phyloP scores from a whole-genome alignment of 1,140 invertebrate species.

The Aplysia californica region DNA sequence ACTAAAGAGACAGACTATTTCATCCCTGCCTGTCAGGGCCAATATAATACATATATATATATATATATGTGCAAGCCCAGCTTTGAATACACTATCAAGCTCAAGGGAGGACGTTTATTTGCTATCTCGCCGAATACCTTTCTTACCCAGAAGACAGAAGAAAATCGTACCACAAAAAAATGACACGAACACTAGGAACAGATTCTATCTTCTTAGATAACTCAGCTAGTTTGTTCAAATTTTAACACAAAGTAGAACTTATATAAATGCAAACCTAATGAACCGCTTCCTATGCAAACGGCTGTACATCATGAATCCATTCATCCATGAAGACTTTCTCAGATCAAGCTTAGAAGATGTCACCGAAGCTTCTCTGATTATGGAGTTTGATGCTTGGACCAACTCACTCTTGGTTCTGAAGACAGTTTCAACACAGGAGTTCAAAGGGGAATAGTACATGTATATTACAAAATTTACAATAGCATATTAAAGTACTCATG shows the following conservation, averaged over 20 bases:
- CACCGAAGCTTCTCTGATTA: background rate
- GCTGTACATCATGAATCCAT: conserved; percentile 67
- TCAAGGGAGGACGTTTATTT: no score
- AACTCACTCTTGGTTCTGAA: background rate
- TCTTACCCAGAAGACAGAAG: no score
- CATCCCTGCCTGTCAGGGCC: no score
- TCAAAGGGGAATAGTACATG: no score
- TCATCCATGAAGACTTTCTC: conserved; percentile 64
- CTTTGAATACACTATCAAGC: no score
- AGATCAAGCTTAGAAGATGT: conserved; percentile 45
- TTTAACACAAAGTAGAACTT: background rate
- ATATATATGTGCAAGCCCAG: no score
- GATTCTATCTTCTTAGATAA: background rate
- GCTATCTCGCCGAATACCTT: no score
- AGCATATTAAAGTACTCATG: no score
- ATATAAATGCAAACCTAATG: conserved; percentile 40
- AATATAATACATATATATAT: no score
- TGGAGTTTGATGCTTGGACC: background rate
- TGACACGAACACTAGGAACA: background rate
- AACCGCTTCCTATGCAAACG: conserved; percentile 54
- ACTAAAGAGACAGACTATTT: no score
- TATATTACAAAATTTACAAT: no score
- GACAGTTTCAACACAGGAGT: no score
- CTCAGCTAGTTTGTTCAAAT: background rate
- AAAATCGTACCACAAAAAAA: background rate